Evolutionary conservation across 2,888 invertebrate genomes (phyloP), one percentile per base, ranked within the genome.

Genomic region (Leptarthrus brevirostris): DNA sequence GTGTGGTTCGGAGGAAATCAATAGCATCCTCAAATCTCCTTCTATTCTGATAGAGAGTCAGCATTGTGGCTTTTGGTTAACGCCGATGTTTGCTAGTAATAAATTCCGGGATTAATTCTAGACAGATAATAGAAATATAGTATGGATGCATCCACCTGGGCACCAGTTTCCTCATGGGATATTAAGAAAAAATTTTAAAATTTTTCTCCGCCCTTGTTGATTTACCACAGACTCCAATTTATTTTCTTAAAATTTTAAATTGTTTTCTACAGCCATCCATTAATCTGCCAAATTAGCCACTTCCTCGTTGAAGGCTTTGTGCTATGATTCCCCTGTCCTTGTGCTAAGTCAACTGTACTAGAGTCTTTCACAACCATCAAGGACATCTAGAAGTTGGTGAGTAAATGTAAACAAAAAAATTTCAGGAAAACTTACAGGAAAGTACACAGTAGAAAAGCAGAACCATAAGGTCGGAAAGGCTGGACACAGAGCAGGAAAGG

Each of bases 1-100:
- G 44, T 64, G 69, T 30, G 52, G 52, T 69, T 69, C 52, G 30
- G 69, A 52, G 69, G 69, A 69, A 66, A 69, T 69, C 69, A 69
- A 69, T 69, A 52, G 52, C 69, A 52, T 69, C 47, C 52, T 69
- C 30, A 36, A 69, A 34, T 52, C 52, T 18, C 69, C 20, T 52
- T 30, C 24, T 20, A 22, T 26, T 18, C 52, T 69, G 52, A 52
- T 34, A 69, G 44, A 47, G 47, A 66, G 52, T 52, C 52, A 52
- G 52, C 20, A 6, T 69, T 52, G 49, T 52, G 69, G 52, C 69
- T 69, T 34, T 69, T 52, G 69, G 30, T 66, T 18, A 12, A 30
- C 52, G 69, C 52, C 52, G 16, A 49, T 69, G 69, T 49, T 52
- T 52, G 52, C 47, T 14, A 22, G 47, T 34, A 66, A 69, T 69